These are phyloP conservation scores for Lasioglossum villosulum DNA, from an alignment of 2,888 invertebrate species.

Conservation along the genomic window DNA sequence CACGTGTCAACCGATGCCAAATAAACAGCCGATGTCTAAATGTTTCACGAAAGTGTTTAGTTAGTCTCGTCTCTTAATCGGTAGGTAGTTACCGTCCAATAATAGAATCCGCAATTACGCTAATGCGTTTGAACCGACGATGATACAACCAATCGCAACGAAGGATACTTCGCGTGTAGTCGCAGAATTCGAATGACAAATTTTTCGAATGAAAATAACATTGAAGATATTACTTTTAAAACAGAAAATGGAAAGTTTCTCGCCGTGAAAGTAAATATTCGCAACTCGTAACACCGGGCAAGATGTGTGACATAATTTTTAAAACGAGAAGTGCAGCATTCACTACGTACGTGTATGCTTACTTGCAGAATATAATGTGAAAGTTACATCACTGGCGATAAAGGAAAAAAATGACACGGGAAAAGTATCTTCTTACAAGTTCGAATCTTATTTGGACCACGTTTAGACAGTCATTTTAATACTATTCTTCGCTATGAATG, in stretches of 20 bases:
- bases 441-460: not conserved
- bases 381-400: conserved; percentile 24
- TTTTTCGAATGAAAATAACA: not conserved
- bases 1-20: not conserved
- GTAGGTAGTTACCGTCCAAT: not conserved
- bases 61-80: not conserved
- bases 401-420: not conserved
- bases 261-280: conserved; percentile 26
- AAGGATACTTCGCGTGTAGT: not conserved
- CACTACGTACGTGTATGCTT: not conserved
- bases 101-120: not conserved
- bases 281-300: not conserved
- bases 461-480: not conserved
- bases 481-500: not conserved
- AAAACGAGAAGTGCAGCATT: not conserved
- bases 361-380: conserved; percentile 11
- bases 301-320: not conserved
- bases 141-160: not conserved
- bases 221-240: not conserved
- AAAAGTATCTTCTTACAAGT: conserved; percentile 17
- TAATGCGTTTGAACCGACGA: not conserved
- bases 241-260: not conserved
- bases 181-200: not conserved
- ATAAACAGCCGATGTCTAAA: no score
- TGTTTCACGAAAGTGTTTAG: not conserved